phyloP scores from a whole-genome alignment of 2,888 invertebrate species.

The Metallyticus violacea region DNA sequence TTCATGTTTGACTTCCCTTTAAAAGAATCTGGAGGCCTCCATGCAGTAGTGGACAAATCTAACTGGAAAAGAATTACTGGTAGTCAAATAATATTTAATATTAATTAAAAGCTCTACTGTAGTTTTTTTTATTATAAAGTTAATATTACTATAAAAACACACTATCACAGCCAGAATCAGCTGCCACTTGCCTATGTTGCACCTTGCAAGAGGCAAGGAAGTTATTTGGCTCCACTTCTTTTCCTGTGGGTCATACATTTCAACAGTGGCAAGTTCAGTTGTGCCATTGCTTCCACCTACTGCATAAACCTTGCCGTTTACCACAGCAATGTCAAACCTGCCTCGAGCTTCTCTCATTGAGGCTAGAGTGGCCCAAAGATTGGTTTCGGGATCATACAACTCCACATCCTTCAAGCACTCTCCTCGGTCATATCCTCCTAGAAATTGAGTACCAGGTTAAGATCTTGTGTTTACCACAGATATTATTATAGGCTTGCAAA shows the following conservation, averaged over 20 bases:
- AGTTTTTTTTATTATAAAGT: not conserved
- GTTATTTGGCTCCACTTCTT: slow-evolving; percentile 55
- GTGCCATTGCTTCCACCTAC: slow-evolving; percentile 83
- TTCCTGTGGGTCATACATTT: slow-evolving; percentile 55
- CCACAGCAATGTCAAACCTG: slow-evolving; percentile 71
- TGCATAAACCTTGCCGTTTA: slow-evolving; percentile 68
- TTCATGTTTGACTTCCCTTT: not conserved
- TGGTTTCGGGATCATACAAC: slow-evolving; percentile 66
- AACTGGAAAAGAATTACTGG: not conserved
- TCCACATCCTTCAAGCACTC: slow-evolving; percentile 77
- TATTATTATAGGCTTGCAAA: not conserved
- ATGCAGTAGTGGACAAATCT: not conserved
- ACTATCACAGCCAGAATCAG: not conserved
- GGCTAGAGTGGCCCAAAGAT: slow-evolving; percentile 66
- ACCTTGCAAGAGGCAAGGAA: slow-evolving; percentile 60
- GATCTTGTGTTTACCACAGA: not conserved
- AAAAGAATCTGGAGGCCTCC: not conserved
- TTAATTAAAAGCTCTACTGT: not conserved
- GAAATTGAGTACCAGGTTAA: slow-evolving; percentile 2
- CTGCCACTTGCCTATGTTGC: slow-evolving; percentile 58
- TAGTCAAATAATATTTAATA: not conserved
- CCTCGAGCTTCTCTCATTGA: slow-evolving; percentile 74
- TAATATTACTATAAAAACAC: not conserved
- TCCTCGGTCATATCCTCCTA: slow-evolving; percentile 78
- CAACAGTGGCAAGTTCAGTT: slow-evolving; percentile 71